Evolutionary conservation across 2,113 vertebrate species (phyloP).

Genomic region (Oxygymnocypris stewartii): DNA sequence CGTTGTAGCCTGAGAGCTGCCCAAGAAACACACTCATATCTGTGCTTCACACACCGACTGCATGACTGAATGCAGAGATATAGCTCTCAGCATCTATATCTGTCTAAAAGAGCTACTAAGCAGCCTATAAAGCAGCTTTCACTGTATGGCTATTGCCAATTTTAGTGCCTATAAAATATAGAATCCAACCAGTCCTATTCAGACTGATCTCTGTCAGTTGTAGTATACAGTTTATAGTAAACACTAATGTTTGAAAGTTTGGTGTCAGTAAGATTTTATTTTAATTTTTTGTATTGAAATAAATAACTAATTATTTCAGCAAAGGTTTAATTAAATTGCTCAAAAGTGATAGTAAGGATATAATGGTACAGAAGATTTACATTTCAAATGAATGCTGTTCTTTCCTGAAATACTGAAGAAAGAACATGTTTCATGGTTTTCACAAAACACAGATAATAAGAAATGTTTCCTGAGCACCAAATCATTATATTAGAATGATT

Average conservation of each 20-base stretch:
- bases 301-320: neutral
- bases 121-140: neutral
- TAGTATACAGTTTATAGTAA: neutral
- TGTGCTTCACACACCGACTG: conserved; percentile 6
- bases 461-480: neutral
- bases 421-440: too few relatives aligned
- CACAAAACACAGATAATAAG: neutral
- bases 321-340: neutral
- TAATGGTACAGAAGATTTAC: neutral
- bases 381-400: neutral
- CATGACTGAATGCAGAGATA: conserved; percentile 20
- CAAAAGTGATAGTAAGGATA: neutral
- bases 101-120: neutral
- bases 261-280: neutral
- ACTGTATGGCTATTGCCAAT: neutral
- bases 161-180: neutral
- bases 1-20: conserved; percentile 11
- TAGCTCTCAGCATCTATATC: conserved; percentile 1
- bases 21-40: conserved; percentile 24
- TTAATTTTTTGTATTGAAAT: neutral
- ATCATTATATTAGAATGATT: neutral
- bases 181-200: neutral
- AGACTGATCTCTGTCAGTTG: neutral
- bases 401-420: neutral
- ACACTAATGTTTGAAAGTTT: neutral